Percentiles rank a stretch among this genome's conserved stretches.
Conservation (phyloP, 2,888 invertebrate species). For the Protonemura montana region DNA sequence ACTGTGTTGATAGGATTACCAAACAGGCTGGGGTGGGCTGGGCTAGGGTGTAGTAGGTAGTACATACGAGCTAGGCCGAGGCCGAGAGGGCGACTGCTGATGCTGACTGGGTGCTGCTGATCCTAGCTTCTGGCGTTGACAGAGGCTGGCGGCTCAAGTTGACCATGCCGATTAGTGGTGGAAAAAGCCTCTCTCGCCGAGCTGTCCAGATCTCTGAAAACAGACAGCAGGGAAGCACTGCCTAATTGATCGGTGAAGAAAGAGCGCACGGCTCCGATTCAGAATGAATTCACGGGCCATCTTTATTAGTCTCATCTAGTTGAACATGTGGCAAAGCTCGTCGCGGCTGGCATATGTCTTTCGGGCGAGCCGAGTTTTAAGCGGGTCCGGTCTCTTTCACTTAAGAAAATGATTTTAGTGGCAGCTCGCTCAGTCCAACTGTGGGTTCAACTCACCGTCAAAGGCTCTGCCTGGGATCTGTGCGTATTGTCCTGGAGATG, state of each 20-base stretch:
- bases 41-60: background rate
- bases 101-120: no score
- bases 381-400: no score
- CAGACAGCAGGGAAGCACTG: no score
- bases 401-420: background rate
- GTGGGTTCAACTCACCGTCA: conserved; percentile 33
- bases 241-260: background rate
- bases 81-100: background rate
- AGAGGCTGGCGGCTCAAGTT: conserved; percentile 1
- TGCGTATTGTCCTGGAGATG: conserved; percentile 16
- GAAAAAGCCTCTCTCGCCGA: conserved; percentile 43
- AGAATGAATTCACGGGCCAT: no score
- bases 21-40: background rate
- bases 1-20: background rate
- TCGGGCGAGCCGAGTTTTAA: no score
- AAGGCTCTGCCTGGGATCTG: conserved; percentile 41
- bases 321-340: no score
- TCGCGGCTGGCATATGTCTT: no score
- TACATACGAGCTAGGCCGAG: background rate
- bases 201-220: conserved; percentile 42
- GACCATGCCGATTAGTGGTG: conserved; percentile 33
- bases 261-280: no score
- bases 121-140: background rate
- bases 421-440: no score
- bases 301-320: no score